Base-by-base conservation (phyloP, 1,140 invertebrate genomes). In the Goniozus legneri region DNA sequence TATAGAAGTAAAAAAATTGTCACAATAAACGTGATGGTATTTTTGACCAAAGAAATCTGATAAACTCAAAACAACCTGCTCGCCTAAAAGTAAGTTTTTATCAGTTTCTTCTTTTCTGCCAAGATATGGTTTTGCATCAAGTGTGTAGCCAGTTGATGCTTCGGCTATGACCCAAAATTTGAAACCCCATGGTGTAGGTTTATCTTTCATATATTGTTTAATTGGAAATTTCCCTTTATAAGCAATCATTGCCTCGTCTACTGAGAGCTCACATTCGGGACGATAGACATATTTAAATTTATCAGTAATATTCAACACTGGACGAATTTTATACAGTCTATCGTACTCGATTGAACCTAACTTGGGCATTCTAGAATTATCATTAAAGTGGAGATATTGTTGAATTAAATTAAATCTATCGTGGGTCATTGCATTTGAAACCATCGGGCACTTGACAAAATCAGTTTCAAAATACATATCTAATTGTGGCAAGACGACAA, bases 181-280 rank as follows among this genome's bases (percentile, higher is more conserved):
- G 19, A 59, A 40, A n/a, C 56, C 50, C 47, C 56, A 59, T 39
- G 69, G 70, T 42, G 62, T 59, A 7, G 69, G 69, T 40, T 73
- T 69, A 27, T 50, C 49, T n/a, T 52, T 54, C 18, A 67, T 56
- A 44, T 73, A 61, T 39, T 61, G 56, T 44, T 61, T 61, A 19
- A 49, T 32, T 12, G 3, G 3, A 36, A 24, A 24, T 31, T 44
- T 22, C 13, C 56, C 54, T 39, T 59, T 62, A 44, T 57, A 62
- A 8, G 56, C 52, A 14, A 62, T 50, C 27, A 56, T 39, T 19
- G 55, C 51, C 44, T 61, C 53, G 45, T 59, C 50, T 15, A 55
- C 37, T 12, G 44, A 48, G 18, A 33, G 43, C 35, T 45, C 13
- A 8, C 37, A 14, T 27, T 27, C 33, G 6, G 20, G 21, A 35